Percentiles rank a stretch among this genome's conserved stretches.
phyloP scores from a whole-genome alignment of 2,113 vertebrate species.

The Bostrychus sinensis region DNA sequence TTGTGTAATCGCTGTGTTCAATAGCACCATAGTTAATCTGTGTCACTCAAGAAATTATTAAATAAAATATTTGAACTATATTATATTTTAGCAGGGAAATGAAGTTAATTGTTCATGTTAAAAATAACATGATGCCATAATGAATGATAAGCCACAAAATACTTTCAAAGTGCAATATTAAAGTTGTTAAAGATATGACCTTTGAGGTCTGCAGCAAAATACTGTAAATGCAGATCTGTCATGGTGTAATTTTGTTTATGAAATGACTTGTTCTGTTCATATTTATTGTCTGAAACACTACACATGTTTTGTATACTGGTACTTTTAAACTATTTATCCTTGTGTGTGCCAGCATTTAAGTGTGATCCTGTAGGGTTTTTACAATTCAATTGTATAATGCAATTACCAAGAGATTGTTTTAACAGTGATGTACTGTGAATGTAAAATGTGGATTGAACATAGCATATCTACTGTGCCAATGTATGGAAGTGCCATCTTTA shows the following conservation, averaged over 20 bases:
- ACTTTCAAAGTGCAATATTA: conserved; percentile 13
- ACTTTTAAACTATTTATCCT: conserved; percentile 62
- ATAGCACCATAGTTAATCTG: conserved; percentile 1
- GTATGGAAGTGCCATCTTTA: conserved; percentile 25
- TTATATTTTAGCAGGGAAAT: conserved; percentile 42
- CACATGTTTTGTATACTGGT: conserved; percentile 61
- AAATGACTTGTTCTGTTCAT: conserved; percentile 28
- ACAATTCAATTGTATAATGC: conserved; percentile 20
- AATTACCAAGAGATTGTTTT: conserved; percentile 24
- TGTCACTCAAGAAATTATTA: background rate
- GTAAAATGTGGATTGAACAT: conserved; percentile 47
- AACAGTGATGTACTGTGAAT: conserved; percentile 50
- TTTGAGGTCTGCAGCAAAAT: conserved; percentile 28
- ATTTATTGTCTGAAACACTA: conserved; percentile 74
- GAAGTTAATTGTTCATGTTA: conserved; percentile 51
- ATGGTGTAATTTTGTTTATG: conserved; percentile 18
- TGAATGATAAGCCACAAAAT: conserved; percentile 4
- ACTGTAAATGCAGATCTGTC: conserved; percentile 15
- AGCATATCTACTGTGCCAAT: conserved; percentile 32
- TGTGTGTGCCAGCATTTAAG: conserved; percentile 43
- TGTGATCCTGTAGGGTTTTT: conserved; percentile 23
- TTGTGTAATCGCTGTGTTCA: background rate
- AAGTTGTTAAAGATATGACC: conserved; percentile 6
- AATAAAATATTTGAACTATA: conserved; percentile 21
- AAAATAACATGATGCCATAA: conserved; percentile 18